Evolutionary conservation across 2,113 vertebrate genomes (phyloP), one percentile per base, ranked within the genome.

Genomic region (Phalacrocorax brasilianus): DNA sequence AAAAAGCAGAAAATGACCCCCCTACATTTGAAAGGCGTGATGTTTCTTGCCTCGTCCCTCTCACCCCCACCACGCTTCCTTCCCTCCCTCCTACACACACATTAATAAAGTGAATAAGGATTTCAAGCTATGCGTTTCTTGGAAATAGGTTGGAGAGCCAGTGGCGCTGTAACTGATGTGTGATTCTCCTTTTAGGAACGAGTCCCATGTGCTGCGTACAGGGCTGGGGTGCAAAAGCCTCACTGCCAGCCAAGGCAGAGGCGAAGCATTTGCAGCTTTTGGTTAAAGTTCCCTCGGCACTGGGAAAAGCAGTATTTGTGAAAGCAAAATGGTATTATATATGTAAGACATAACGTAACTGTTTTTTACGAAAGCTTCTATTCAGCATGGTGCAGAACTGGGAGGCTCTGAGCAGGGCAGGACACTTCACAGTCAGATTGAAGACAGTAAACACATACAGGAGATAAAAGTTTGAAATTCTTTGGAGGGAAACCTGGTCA

Each of bases 71-170:
- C 35, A 2, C 0, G 1, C 81, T 96, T 95, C 81, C 84, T 87
- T 85, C 55, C 68, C 84, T 81, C 50, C 87, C 91, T 94, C 90
- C 94, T 65, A 94, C 85, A 93, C 72, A 89, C 3, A 15, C 74
- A 67, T 94, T 91, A 95, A 88, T 95, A 89, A 82, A 89, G 71
- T 0, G 3, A 92, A 50, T 0, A 35, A 95, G 84, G 81, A 91
- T 95, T 95, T 91, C 75, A 50, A 88, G 91, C 50, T 67, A 56
- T 77, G 71, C 88, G 77, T n/a, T 96, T 96, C 92, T 96, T 94
- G 93, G 94, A 95, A 95, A 67, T 35, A n/a, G 45, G 53, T 38
- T 80, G 89, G 42, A 24, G 66, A 81, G 85, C 76, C 7, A 0
- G 23, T 4, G 0, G 52, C 0, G 0, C 93, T 75, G 88, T 28